Base-by-base conservation (phyloP, 2,113 vertebrate genomes). In the Tylochromis polylepis region DNA sequence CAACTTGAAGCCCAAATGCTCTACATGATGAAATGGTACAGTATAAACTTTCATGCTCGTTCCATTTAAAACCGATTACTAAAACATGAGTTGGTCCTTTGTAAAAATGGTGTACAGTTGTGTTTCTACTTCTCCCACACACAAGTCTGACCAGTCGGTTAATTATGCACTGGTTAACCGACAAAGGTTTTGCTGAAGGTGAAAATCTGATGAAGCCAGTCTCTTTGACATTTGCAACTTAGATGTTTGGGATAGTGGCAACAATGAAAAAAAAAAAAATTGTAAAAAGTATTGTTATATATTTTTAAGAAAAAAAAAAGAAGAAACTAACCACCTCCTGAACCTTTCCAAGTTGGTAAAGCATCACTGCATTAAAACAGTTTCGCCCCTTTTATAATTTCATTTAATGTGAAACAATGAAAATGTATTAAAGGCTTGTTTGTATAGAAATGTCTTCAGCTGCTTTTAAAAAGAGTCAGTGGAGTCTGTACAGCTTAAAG, bases 391-490 rank as follows among this genome's bases (percentile, higher is more conserved):
- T 46, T 12, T 14, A 14, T 12, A 14, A 46, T 77, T 31, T n/a
- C n/a, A n/a, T n/a, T n/a, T 36, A 29, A 59, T 59, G 36, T 1
- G 3, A 65, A 65, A 65, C 31, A n/a, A 65, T 65, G 31, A 0
- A 36, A 36, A 1, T 2, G 8, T 65, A 36, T 38, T 0, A 65
- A 65, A 1, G 36, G 11, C 2, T 0, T 65, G 60, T 36, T 65
- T 36, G 60, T 36, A 65, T 65, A 65, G 11, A 65, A 36, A 36
- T 36, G 60, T 62, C 16, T 62, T 62, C 59, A 62, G 59, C 29
- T 62, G 16, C 29, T 62, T 20, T 59, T 62, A 4, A 29, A 29
- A 29, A 29, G 29, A 29, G 29, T n/a, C n/a, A n/a, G n/a, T n/a
- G n/a, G n/a, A n/a, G 59, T 62, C 18, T 20, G 59, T 34, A 62